A percentile compares a stretch with the other conserved stretches of the same genome.
phyloP scores from a whole-genome alignment of 2,797 vertebrate species.

The Pogoniulus pusillus region DNA sequence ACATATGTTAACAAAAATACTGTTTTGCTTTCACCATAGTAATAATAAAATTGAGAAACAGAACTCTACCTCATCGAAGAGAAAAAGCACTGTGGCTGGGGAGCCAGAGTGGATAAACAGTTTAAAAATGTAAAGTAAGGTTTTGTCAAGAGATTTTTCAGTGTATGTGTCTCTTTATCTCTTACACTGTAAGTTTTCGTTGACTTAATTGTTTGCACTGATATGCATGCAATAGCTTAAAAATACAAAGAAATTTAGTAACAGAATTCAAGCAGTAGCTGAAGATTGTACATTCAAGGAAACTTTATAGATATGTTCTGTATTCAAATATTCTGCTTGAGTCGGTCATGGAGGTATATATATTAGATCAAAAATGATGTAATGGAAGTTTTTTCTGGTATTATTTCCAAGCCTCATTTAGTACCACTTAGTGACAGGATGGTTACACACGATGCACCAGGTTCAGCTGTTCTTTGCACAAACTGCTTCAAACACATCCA shows the following conservation, averaged over 20 bases:
- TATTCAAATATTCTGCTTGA: background rate
- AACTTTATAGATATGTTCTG: background rate
- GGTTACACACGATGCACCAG: background rate
- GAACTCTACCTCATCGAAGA: background rate
- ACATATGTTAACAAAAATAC: background rate
- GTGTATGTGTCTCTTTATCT: background rate
- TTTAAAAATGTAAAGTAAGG: background rate
- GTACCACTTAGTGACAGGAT: background rate
- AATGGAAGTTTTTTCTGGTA: background rate
- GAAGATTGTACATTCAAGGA: background rate
- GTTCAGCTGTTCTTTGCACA: background rate
- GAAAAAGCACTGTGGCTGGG: background rate
- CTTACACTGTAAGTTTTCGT: background rate
- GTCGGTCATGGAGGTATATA: background rate
- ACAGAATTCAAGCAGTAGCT: background rate
- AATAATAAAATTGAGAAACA: background rate
- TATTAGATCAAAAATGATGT: background rate
- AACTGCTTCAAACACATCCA: background rate
- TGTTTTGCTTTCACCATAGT: background rate
- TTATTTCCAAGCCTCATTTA: background rate
- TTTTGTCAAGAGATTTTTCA: background rate
- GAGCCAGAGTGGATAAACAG: background rate
- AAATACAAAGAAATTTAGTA: constrained; percentile 9
- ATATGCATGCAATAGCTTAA: background rate
- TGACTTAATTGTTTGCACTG: background rate